phyloP scores from a whole-genome alignment of 2,888 invertebrate species.

The Rapana venosa region DNA sequence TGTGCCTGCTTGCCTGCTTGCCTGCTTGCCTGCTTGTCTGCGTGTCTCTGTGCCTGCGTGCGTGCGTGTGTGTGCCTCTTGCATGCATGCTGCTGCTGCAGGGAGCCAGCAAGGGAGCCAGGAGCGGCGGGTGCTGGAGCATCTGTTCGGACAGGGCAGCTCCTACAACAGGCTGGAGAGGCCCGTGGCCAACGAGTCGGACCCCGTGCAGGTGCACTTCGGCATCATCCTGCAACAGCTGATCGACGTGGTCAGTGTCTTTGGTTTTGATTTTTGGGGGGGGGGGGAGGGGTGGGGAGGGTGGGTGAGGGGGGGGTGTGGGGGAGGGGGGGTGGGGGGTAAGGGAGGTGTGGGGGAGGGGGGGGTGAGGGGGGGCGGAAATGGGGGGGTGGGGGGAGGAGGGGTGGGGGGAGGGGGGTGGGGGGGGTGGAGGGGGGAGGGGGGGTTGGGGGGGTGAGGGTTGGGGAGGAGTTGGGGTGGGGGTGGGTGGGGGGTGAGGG shows the following conservation, averaged over 20 bases:
- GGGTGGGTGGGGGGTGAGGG: background rate
- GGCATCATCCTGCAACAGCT: constrained; percentile 79
- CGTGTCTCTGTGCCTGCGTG: background rate
- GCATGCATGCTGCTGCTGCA: too few species aligned
- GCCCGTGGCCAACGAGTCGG: constrained; percentile 77
- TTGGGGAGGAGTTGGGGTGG: background rate
- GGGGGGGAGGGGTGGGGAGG: background rate
- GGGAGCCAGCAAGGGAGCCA: constrained; percentile 68
- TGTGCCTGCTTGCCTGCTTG: background rate
- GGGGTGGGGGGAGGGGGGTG: background rate
- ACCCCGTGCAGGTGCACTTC: constrained; percentile 77
- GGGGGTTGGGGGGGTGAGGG: background rate
- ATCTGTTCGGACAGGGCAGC: constrained; percentile 69
- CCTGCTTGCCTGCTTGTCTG: background rate
- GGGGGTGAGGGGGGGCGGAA: background rate
- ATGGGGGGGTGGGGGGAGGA: background rate
- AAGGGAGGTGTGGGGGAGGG: background rate
- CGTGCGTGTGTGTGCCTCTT: background rate
- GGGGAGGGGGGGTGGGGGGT: background rate
- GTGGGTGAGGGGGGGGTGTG: background rate
- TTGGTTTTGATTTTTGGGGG: background rate
- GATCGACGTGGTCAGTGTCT: constrained; percentile 77
- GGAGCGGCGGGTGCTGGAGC: constrained; percentile 76
- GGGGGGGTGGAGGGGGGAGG: background rate
- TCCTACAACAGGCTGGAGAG: constrained; percentile 78